Conservation (phyloP, 2,797 vertebrate species). For the Ibycter americanus region DNA sequence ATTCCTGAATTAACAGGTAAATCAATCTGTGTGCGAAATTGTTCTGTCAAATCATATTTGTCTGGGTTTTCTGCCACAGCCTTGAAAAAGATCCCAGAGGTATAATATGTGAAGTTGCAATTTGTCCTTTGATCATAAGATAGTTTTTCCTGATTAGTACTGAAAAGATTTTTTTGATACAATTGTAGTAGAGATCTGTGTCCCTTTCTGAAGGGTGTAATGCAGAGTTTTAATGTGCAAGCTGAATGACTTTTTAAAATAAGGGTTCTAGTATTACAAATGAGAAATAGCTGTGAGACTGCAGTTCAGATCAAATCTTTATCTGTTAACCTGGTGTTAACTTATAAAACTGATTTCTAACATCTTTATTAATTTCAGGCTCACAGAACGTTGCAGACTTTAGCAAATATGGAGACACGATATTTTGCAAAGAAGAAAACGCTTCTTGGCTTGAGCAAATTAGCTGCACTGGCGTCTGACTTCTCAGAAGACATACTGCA, state of each 20-base stretch:
- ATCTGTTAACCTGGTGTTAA: not conserved
- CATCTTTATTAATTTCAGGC: conserved; percentile 76
- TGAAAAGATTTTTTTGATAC: not conserved
- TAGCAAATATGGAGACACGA: conserved; percentile 87
- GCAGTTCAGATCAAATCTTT: not conserved
- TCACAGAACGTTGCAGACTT: conserved; percentile 85
- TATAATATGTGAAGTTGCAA: not conserved
- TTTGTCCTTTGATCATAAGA: not conserved
- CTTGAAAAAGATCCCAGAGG: not conserved
- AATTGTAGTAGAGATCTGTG: not conserved
- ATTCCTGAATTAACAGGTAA: not conserved
- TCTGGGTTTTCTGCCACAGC: not conserved
- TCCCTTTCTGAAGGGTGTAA: not conserved
- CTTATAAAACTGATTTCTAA: not conserved
- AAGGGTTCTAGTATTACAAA: not conserved
- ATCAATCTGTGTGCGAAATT: not conserved
- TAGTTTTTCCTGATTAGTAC: not conserved
- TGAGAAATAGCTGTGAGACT: not conserved
- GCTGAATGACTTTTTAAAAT: not conserved
- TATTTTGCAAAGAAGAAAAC: conserved; percentile 98
- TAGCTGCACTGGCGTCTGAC: conserved; percentile 88
- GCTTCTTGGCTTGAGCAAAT: conserved; percentile 94
- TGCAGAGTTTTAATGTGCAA: not conserved
- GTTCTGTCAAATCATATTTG: not conserved
- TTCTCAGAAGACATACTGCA: conserved; percentile 81